Evolutionary conservation across 2,797 vertebrate species (phyloP).

Genomic region (Uromys caudimaculatus): DNA sequence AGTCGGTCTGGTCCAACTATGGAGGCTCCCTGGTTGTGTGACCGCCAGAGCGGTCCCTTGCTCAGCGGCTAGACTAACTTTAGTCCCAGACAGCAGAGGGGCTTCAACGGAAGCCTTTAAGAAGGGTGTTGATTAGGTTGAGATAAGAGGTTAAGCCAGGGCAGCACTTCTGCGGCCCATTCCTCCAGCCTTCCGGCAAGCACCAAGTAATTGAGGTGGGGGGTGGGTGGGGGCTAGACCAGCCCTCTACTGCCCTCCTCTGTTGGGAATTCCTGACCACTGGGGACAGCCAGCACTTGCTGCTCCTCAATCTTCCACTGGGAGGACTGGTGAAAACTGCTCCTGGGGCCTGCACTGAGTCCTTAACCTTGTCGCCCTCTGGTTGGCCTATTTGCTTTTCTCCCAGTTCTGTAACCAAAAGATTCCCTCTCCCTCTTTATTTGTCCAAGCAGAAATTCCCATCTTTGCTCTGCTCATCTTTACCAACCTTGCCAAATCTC

Average conservation of each 20-base stretch:
- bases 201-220: not conserved
- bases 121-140: not conserved
- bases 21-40: not conserved
- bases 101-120: not conserved
- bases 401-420: not conserved
- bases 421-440: slow-evolving; percentile 38
- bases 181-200: not conserved
- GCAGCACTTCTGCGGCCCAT: not conserved
- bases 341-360: not conserved
- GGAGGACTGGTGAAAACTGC: not conserved
- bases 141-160: not conserved
- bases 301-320: not conserved
- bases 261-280: slow-evolving; percentile 38
- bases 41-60: not conserved
- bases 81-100: not conserved
- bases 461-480: not conserved
- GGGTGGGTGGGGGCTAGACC: not conserved
- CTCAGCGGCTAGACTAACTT: not conserved
- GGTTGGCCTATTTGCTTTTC: slow-evolving; percentile 26
- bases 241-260: slow-evolving; percentile 61
- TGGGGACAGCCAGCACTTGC: not conserved
- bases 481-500: not conserved
- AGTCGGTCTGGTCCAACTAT: not conserved
- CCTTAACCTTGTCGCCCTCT: slow-evolving; percentile 1
- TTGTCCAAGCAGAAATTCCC: slow-evolving; percentile 11